These are phyloP conservation scores for Oenanthe oenanthe DNA, from an alignment of 2,113 vertebrate genomes.

Conservation along the genomic window DNA sequence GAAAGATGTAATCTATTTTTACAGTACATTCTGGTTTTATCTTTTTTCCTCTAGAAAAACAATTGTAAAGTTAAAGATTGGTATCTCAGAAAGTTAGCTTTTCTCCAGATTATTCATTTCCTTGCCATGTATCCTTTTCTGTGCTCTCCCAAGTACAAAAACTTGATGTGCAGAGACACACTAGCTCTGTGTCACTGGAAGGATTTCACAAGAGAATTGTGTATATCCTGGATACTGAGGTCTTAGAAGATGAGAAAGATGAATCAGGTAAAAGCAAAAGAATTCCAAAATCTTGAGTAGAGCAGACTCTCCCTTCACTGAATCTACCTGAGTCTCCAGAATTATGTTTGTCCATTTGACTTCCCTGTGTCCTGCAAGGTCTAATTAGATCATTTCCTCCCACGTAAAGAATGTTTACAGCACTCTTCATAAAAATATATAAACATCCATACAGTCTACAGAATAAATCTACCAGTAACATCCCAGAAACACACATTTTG, in stretches of 20 bases:
- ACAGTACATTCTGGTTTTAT: neutral
- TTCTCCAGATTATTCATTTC: neutral
- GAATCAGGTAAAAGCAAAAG: neutral
- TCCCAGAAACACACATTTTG: neutral
- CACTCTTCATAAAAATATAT: neutral
- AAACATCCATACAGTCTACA: neutral
- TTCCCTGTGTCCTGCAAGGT: neutral
- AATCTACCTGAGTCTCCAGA: neutral
- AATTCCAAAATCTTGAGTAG: neutral
- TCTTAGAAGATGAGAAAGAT: neutral
- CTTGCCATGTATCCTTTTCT: neutral
- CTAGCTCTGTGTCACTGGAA: neutral
- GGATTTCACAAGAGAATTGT: neutral
- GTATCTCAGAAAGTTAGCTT: neutral
- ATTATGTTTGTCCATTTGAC: neutral
- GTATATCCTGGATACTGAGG: neutral
- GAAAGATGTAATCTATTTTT: neutral
- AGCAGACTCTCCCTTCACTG: rapidly evolving
- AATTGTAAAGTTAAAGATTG: neutral
- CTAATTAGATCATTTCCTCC: neutral
- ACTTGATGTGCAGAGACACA: neutral
- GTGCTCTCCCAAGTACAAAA: neutral
- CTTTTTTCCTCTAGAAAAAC: neutral
- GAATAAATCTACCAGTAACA: neutral
- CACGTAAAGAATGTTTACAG: neutral